Base-by-base conservation (phyloP, 2,113 vertebrate species). In the Barnardius zonarius region DNA sequence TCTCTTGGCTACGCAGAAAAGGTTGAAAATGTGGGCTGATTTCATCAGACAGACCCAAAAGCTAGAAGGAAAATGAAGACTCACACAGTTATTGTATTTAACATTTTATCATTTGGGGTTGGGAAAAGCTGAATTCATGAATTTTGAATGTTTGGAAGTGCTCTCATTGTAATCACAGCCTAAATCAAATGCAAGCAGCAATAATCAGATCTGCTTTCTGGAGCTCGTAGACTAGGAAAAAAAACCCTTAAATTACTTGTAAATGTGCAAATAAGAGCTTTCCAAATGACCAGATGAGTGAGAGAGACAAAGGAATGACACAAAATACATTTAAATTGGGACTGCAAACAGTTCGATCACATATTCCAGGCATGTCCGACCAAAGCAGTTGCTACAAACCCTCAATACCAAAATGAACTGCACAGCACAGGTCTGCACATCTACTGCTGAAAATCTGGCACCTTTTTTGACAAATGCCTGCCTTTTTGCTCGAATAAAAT, bases 121-220 rank as follows among this genome's bases (percentile, higher is more conserved):
- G 72, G 51, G 41, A 95, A 83, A 76, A 88, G 75, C 49, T 87
- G 92, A 75, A 84, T 93, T 96, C 66, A 95, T 96, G 80, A 93
- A 95, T 96, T 96, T 92, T 96, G 83, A 87, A 93, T 96, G 69
- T 76, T 96, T 91, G 54, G 63, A 95, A 90, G 44, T 54, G 75
- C 54, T 91, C 62, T 76, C 69, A 37, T 66, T 87, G 63, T 75
- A 94, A 93, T 74, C 73, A 61, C 43, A 85, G 63, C n/a, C 22
- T 92, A 95, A 93, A 92, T 93, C 86, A 95, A 88, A 83, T 63
- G 49, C 49, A 82, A 93, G 74, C 41, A 89, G 70, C 57, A 86
- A 89, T 89, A 94, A 86, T 90, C 64, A 90, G 44, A 79, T 77
- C 67, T 88, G 83, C 9, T 89, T 90, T 72, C 3, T 3, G 59